These are phyloP conservation scores for Calyptommatus sinebrachiatus DNA, from an alignment of 2,113 vertebrate species.

Conservation along the genomic window DNA sequence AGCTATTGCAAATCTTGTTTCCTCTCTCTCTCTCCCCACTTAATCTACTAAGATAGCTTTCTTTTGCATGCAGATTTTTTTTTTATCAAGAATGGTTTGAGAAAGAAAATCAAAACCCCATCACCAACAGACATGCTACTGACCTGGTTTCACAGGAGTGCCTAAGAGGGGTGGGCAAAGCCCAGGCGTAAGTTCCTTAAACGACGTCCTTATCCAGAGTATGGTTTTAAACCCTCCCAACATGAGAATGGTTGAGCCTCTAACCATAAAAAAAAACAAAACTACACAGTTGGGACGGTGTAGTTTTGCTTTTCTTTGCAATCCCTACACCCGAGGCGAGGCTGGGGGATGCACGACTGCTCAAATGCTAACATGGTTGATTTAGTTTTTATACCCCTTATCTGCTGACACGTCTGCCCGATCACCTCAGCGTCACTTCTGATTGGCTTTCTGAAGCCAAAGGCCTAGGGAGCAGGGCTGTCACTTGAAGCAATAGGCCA, in stretches of 20 bases:
- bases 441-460: conserved; percentile 76
- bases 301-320: conserved; percentile 96
- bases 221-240: conserved; percentile 85
- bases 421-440: conserved; percentile 48
- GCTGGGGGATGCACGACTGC: conserved; percentile 98
- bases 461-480: conserved; percentile 69
- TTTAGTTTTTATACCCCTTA: conserved; percentile 87
- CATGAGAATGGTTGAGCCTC: conserved; percentile 89
- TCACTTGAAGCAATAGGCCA: conserved; percentile 73
- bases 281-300: conserved; percentile 89
- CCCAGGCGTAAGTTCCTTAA: conserved; percentile 80
- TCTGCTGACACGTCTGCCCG: conserved; percentile 72
- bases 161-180: conserved; percentile 86
- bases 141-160: conserved; percentile 94
- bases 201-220: conserved; percentile 88
- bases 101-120: conserved; percentile 21
- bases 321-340: conserved; percentile 99
- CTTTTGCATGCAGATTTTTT: background rate
- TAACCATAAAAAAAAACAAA: conserved; percentile 88
- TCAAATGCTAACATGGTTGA: conserved; percentile 78
- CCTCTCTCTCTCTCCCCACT: background rate
- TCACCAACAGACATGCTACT: conserved; percentile 67
- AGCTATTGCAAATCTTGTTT: background rate
- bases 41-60: background rate
- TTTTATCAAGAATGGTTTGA: conserved; percentile 2